These are phyloP conservation scores for Crioceris asparagi DNA, from an alignment of 2,888 invertebrate species.

Conservation along the genomic window DNA sequence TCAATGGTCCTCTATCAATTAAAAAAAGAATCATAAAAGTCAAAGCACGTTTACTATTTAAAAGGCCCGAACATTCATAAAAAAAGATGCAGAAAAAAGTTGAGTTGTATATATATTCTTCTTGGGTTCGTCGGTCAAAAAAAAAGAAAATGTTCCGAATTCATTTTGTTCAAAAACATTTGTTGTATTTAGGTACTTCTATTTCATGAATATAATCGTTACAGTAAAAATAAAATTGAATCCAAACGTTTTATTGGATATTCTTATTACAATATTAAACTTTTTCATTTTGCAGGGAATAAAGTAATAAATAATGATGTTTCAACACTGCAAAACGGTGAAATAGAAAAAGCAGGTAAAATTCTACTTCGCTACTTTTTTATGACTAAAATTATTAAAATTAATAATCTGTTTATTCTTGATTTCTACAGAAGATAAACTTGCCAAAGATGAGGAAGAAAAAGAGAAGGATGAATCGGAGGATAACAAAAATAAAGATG, in stretches of 20 bases:
- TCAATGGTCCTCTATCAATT: no score
- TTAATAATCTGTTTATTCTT: neutral
- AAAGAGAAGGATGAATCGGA: conserved; percentile 34
- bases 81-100: no score
- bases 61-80: no score
- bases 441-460: conserved; percentile 32
- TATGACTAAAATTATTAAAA: neutral
- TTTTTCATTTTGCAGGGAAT: neutral
- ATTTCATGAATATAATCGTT: neutral
- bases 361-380: neutral
- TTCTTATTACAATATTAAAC: neutral
- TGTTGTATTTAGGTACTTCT: no score
- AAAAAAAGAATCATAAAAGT: no score
- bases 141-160: neutral
- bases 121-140: neutral
- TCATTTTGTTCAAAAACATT: neutral
- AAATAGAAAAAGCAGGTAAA: conserved; percentile 5
- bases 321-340: conserved; percentile 5
- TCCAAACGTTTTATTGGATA: neutral
- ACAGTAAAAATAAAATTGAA: neutral
- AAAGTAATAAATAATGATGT: conserved; percentile 11
- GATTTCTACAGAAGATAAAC: conserved; percentile 23
- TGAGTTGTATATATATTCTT: neutral
- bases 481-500: conserved; percentile 55
- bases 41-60: no score